Percentiles rank a stretch among this genome's conserved stretches.
Conservation (phyloP, 2,888 invertebrate genomes). For the Phrixothrix hirtus region DNA sequence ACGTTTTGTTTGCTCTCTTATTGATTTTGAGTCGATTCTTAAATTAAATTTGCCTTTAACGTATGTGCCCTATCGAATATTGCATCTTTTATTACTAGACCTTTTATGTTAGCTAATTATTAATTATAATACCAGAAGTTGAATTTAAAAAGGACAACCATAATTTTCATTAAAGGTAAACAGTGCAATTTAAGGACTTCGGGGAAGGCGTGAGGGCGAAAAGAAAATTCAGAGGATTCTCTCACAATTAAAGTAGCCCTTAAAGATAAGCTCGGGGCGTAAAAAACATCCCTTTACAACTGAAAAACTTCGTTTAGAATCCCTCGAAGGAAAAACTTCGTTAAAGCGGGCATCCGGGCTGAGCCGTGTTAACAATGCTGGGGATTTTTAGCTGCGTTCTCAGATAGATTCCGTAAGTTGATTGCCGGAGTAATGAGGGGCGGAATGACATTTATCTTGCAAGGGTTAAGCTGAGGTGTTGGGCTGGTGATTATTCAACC, state of each 20-base stretch:
- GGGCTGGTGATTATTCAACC: conserved; percentile 54
- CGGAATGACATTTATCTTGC: conserved; percentile 56
- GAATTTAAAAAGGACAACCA: too few species aligned
- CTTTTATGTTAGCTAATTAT: background rate
- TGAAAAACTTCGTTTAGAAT: conserved; percentile 53
- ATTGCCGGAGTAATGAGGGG: conserved; percentile 53
- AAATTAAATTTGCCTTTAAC: conserved; percentile 14
- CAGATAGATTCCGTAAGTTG: conserved; percentile 49
- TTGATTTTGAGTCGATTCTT: conserved; percentile 21
- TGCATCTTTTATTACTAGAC: too few species aligned
- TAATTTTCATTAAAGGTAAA: conserved; percentile 48
- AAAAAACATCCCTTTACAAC: conserved; percentile 55
- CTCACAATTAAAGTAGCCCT: conserved; percentile 56
- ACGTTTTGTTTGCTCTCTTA: conserved; percentile 43
- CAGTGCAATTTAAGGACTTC: conserved; percentile 51
- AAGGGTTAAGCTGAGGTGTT: conserved; percentile 54
- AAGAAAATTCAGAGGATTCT: conserved; percentile 44
- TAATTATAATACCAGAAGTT: too few species aligned
- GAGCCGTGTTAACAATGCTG: conserved; percentile 49
- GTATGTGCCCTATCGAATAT: too few species aligned
- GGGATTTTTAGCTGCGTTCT: conserved; percentile 47
- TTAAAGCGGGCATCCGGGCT: conserved; percentile 40
- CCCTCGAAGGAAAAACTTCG: conserved; percentile 51
- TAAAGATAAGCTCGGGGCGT: conserved; percentile 56
- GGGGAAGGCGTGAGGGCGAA: conserved; percentile 30